phyloP scores from a whole-genome alignment of 2,797 vertebrate genomes.

The Phataginus tetradactyla region DNA sequence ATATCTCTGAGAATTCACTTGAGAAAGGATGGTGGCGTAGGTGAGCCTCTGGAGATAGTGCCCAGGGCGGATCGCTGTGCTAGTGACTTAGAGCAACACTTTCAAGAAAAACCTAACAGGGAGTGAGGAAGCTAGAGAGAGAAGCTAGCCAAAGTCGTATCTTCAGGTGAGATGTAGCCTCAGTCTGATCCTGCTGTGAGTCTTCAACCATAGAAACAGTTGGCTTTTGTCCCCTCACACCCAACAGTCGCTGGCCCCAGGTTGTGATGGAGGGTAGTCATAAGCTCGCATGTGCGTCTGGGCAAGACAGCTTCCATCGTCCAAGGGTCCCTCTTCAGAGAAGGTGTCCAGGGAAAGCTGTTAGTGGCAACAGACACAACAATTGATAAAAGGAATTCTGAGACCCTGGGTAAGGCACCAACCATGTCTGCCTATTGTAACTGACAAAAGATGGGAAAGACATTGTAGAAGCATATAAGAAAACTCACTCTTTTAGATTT shows the following conservation, averaged over 20 bases:
- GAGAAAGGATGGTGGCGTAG: neutral
- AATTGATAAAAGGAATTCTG: neutral
- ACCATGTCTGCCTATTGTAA: neutral
- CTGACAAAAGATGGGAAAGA: neutral
- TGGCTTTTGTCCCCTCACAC: neutral
- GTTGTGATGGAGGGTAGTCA: neutral
- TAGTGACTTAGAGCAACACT: neutral
- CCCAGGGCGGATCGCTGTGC: neutral
- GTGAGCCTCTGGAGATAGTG: neutral
- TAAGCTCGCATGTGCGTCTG: neutral
- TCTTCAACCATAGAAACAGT: neutral
- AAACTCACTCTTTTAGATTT: neutral
- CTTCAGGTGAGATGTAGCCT: neutral
- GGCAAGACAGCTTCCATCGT: neutral
- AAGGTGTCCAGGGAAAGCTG: neutral
- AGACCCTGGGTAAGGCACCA: neutral
- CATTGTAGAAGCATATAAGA: neutral
- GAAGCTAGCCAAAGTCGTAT: neutral
- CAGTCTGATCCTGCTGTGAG: neutral
- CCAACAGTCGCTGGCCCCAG: neutral
- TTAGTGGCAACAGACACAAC: neutral
- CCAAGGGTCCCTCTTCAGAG: neutral
- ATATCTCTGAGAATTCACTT: neutral
- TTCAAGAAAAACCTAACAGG: neutral
- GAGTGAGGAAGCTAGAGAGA: neutral